These are phyloP conservation scores for Gymnobelideus leadbeateri DNA, from an alignment of 2,113 vertebrate species.

Conservation along the genomic window DNA sequence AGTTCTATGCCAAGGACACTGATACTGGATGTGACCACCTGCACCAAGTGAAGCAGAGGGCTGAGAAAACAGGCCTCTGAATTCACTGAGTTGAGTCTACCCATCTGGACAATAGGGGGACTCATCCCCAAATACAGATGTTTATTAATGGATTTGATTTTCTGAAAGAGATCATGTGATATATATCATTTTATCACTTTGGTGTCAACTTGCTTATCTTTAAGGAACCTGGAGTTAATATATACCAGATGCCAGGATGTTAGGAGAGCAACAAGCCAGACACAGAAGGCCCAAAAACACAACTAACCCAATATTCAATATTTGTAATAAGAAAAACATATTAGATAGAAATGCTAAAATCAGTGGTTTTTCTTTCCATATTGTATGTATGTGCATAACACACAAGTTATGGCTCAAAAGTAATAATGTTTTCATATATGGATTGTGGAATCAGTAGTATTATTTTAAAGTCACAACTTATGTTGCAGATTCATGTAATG, in stretches of 20 bases:
- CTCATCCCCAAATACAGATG: not conserved
- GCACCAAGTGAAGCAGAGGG: slow-evolving; percentile 11
- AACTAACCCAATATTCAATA: not conserved
- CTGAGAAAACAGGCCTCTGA: not conserved
- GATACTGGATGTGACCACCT: not conserved
- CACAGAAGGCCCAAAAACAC: not conserved
- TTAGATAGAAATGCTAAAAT: not conserved
- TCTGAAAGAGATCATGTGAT: slow-evolving; percentile 3
- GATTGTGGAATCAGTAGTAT: not conserved
- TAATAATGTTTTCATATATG: slow-evolving; percentile 10
- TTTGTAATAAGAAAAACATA: not conserved
- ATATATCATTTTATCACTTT: not conserved
- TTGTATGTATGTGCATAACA: no score
- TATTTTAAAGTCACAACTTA: not conserved
- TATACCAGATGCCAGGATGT: not conserved
- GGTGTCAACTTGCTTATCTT: not conserved
- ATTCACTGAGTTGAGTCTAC: not conserved
- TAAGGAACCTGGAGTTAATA: not conserved
- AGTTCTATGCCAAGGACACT: not conserved
- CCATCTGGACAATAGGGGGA: not conserved
- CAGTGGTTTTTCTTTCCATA: slow-evolving; percentile 8
- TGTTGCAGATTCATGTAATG: no score
- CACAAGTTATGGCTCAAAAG: not conserved
- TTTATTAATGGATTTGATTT: no score
- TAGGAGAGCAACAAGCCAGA: not conserved